Evolutionary conservation across 1,140 invertebrate species (phyloP), one percentile per base, ranked within the genome.

Genomic region (Diabrotica undecimpunctata): DNA sequence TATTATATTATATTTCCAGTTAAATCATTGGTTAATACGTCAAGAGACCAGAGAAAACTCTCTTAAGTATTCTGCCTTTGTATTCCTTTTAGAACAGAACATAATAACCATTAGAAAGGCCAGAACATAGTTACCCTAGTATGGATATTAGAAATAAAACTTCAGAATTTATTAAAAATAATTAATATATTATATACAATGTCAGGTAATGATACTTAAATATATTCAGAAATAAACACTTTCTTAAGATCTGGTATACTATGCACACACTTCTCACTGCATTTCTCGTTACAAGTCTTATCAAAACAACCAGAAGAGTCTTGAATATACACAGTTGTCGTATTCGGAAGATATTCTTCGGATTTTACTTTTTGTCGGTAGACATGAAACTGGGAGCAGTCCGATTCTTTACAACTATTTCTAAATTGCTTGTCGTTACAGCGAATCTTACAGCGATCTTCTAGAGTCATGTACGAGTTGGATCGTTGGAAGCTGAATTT

Each of bases 231-330:
- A 58, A 84, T 80, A 64, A 84, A 84, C 36, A 84, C 79, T 70
- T 82, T 84, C 60, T 83, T 83, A 36, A 84, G 81, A 71, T 84
- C 83, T 0, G 82, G 82, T 14, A 78, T 82, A 53, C 82, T 83
- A 0, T 80, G 81, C 11, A 81, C 78, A 58, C 79, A 78, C 46
- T 65, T 78, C 73, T 61, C 78, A 73, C 5, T 78, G 51, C 78
- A 69, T 39, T 80, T 78, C 0, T 76, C 58, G 54, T 64, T 56
- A 37, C 62, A 66, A 8, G 57, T 57, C 39, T 63, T 60, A 51
- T 68, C 62, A 11, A 65, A 62, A 54, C 46, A 52, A 59, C 67
- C 62, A 41, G 57, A 67, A 55, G 62, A 56, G 61, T 74, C 70
- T 62, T 71, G 70, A 7, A 68, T 68, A 62, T 69, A 74, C 9